These are phyloP conservation scores for Megalurothrips usitatus DNA, from an alignment of 2,888 invertebrate species.

Conservation along the genomic window DNA sequence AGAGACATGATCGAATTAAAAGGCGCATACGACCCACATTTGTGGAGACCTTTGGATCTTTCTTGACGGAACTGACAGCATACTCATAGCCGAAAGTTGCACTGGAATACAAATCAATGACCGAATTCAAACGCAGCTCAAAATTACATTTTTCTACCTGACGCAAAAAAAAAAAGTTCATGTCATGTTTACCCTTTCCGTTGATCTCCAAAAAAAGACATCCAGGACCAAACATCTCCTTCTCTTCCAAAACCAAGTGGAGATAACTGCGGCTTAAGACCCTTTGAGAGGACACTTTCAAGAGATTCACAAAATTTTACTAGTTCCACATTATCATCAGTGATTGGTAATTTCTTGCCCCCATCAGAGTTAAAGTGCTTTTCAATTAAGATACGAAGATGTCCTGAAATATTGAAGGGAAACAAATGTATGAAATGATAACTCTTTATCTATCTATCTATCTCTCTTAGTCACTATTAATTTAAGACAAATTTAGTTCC, in stretches of 20 bases:
- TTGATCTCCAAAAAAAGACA: constrained; percentile 49
- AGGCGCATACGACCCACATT: constrained; percentile 49
- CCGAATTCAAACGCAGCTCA: background rate
- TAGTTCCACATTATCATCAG: constrained; percentile 51
- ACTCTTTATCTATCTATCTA: background rate
- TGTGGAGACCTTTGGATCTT: constrained; percentile 47
- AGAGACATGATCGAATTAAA: constrained; percentile 51
- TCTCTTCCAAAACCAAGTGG: constrained; percentile 47
- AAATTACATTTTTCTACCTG: constrained; percentile 33
- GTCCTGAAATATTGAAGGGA: background rate
- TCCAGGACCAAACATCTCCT: constrained; percentile 53
- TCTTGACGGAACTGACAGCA: constrained; percentile 48
- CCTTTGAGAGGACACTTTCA: constrained; percentile 56
- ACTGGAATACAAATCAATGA: constrained; percentile 39
- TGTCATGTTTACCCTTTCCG: constrained; percentile 39
- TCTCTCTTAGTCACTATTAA: background rate
- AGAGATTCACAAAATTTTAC: constrained; percentile 52
- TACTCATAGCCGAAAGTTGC: constrained; percentile 46
- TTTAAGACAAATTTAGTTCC: background rate
- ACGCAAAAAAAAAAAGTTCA: constrained; percentile 33
- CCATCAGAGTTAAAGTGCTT: background rate
- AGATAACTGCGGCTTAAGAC: constrained; percentile 48
- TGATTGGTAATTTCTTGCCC: constrained; percentile 41
- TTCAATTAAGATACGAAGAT: background rate
- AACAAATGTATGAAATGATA: background rate